A percentile compares a stretch with the other conserved stretches of the same genome.
phyloP scores from a whole-genome alignment of 2,888 invertebrate genomes.

The Meteorus colon region DNA sequence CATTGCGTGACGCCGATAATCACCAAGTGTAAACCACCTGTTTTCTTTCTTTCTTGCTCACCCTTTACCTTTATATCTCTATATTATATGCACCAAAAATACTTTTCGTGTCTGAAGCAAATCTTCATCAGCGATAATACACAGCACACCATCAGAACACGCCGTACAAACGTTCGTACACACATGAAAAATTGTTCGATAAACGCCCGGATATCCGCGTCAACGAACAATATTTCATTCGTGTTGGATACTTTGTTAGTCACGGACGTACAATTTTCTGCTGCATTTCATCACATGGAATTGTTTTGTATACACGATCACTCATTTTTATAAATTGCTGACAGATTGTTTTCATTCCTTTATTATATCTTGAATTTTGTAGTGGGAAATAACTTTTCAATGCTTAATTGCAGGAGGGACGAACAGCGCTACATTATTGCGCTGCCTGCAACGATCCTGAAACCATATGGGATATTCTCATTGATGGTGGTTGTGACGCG shows the following conservation, averaged over 20 bases:
- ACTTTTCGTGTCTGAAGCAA: slow-evolving; percentile 43
- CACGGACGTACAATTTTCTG: slow-evolving; percentile 21
- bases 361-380: neutral
- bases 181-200: neutral
- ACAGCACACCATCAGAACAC: slow-evolving; percentile 4
- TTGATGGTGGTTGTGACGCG: slow-evolving; percentile 79
- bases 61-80: slow-evolving; percentile 23
- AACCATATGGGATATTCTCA: slow-evolving; percentile 77
- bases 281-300: neutral
- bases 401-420: slow-evolving; percentile 76
- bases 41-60: slow-evolving; percentile 52
- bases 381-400: neutral
- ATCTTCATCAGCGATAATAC: slow-evolving; percentile 39
- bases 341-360: neutral
- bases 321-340: neutral
- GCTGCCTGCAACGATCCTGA: slow-evolving; percentile 78
- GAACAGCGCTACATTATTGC: slow-evolving; percentile 82
- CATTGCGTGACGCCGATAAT: slow-evolving; percentile 64
- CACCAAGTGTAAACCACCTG: slow-evolving; percentile 66
- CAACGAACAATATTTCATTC: slow-evolving; percentile 1
- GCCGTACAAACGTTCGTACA: neutral
- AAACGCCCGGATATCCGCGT: slow-evolving; percentile 10
- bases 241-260: slow-evolving; percentile 5
- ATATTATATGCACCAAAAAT: slow-evolving; percentile 28
- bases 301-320: neutral